A percentile compares a stretch with the other conserved stretches of the same genome.
These are phyloP conservation scores for Xiphophorus hellerii DNA, from an alignment of 2,113 vertebrate species.

Conservation along the genomic window DNA sequence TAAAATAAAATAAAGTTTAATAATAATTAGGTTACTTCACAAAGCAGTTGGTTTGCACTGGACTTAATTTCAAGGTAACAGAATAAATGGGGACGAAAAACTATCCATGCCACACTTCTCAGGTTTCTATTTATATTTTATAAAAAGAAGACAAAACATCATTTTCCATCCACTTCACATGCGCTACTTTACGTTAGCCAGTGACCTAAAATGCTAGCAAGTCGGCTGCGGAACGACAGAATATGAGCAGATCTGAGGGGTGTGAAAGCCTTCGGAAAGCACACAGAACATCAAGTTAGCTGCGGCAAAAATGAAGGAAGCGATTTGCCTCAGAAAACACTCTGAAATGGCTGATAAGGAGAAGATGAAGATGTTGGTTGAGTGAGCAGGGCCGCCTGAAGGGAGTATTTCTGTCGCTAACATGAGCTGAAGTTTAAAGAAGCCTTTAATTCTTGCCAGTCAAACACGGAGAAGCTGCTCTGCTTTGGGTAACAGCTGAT, in stretches of 20 bases:
- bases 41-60: background rate
- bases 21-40: background rate
- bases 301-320: conserved; percentile 1
- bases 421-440: conserved; percentile 56
- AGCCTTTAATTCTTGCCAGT: conserved; percentile 65
- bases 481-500: conserved; percentile 59
- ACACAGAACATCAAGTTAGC: background rate
- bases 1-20: background rate
- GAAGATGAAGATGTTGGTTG: conserved; percentile 1
- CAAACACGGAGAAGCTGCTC: conserved; percentile 34
- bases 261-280: no score
- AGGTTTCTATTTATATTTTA: background rate
- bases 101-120: background rate
- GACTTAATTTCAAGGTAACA: background rate
- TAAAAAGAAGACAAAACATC: background rate
- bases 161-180: no score
- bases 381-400: background rate
- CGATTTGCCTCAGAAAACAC: conserved; percentile 7
- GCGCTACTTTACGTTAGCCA: no score
- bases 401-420: conserved; percentile 36
- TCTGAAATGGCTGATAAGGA: background rate
- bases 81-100: background rate
- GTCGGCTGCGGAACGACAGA: no score
- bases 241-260: no score
- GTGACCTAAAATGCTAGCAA: no score